Percentiles rank a stretch among this genome's conserved stretches.
Conservation (phyloP, 2,888 invertebrate species). For the Stenoptilia bipunctidactyla region DNA sequence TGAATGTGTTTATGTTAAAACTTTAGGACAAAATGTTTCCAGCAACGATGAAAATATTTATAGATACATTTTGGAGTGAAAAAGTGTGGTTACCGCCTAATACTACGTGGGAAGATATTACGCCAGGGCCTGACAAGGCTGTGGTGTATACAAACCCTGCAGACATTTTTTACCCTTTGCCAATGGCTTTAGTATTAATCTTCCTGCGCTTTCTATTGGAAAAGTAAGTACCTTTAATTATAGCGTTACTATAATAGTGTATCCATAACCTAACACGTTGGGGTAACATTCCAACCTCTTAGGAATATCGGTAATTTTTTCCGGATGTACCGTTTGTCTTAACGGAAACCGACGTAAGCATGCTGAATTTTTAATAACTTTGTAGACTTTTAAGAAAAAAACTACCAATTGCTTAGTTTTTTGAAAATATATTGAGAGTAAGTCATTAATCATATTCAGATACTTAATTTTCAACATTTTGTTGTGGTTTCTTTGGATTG, state of each 20-base stretch:
- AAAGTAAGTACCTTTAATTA: constrained; percentile 76
- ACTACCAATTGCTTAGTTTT: too few species aligned
- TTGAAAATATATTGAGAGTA: too few species aligned
- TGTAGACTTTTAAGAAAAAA: too few species aligned
- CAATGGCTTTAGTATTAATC: constrained; percentile 85
- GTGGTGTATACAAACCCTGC: constrained; percentile 82
- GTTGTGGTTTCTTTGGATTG: too few species aligned
- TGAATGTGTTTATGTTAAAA: too few species aligned
- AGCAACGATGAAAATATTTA: too few species aligned
- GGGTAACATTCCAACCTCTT: background rate
- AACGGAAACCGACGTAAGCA: background rate
- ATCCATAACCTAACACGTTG: background rate
- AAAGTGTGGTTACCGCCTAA: constrained; percentile 94
- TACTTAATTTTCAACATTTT: too few species aligned
- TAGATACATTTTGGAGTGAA: constrained; percentile 78
- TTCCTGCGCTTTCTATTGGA: constrained; percentile 83
- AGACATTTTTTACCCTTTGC: constrained; percentile 86
- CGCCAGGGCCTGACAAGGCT: constrained; percentile 79
- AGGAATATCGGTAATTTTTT: constrained; percentile 6
- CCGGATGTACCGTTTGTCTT: background rate
- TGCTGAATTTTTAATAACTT: too few species aligned
- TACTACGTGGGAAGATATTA: constrained; percentile 88
- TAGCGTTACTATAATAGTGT: background rate
- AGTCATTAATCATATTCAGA: too few species aligned
- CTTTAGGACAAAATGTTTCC: too few species aligned